Evolutionary conservation across 1,140 invertebrate genomes (phyloP), one percentile per base, ranked within the genome.

Genomic region (Matsumurasca onukii): DNA sequence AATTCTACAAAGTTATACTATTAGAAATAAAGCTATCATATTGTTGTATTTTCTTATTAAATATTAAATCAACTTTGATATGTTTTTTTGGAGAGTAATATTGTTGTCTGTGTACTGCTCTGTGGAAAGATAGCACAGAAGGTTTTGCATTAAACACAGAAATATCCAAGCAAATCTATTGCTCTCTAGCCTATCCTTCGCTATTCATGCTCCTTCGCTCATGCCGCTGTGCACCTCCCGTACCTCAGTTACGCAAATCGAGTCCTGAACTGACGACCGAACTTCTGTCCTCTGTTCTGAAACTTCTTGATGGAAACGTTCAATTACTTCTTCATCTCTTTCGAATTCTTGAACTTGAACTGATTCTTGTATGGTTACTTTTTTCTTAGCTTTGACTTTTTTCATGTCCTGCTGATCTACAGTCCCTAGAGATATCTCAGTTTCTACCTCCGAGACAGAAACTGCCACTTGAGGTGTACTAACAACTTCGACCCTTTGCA

Each of bases 381-480:
- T 70, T 65, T 65, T 57, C 29, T 67, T 73, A 22, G 62, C 70
- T 20, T 51, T 48, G 15, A 61, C 31, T 67, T 68, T 71, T 51
- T 68, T 71, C 17, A 29, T 66, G 34, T 57, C 66, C 51, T 73
- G 49, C 17, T 71, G 63, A 13, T 20, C 59, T 25, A 76, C 62
- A 63, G 75, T 67, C 52, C 67, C 62, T 13, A 75, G 64, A 24
- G 29, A 39, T 51, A 51, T 63, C 67, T 73, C 69, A 13, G 71
- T 52, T 13, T 63, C 64, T 20, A 71, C 59, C 30, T 73, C 39
- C 0, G 72, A 61, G 20, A 71, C 55, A 22, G 67, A 49, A 20
- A 71, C 67, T 0, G 69, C 34, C 49, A 72, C 67, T 45, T 73
- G 66, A 0, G 34, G 51, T 0, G 61, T 29, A 24, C 57, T 67